Base-by-base conservation (phyloP, 2,797 vertebrate genomes). In the Trachurus trachurus region DNA sequence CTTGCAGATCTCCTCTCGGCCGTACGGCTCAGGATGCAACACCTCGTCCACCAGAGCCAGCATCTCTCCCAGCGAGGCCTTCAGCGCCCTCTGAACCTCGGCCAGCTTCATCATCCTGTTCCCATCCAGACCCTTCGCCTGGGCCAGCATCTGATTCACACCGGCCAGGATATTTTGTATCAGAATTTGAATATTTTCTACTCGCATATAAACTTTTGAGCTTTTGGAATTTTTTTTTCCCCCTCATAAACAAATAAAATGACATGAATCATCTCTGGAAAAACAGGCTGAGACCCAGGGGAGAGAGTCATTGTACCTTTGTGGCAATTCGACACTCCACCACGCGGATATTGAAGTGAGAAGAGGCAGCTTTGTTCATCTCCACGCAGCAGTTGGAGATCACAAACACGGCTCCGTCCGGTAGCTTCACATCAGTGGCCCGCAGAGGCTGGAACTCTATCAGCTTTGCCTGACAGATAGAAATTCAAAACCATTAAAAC, bases 321-420 rank as follows among this genome's bases (percentile, higher is more conserved):
- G 98, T 95, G 81, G 97, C 98, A 68, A 99, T 96, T 22, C 95
- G 94, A 91, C 98, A 99, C 91, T 99, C 98, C 93, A 97, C 96
- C 92, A 99, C 98, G 57, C 98, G 95, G 90, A 97, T 96, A 93
- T 99, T 99, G 94, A 92, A 99, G 92, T 99, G 96, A 86, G 98
- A 96, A 39, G 97, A 96, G 39, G 98, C 97, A 40, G 98, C 98
- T 94, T 99, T 99, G 91, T 99, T 99, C 97, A 98, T 98, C 94
- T 98, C 96, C 81, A 97, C 94, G 54, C 98, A 98, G 92, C 98
- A 98, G 94, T 98, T 98, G 52, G 98, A 97, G 91, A 99, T 99
- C 85, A 99, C 98, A 92, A 99, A 99, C 74, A 94, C 94, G 0
- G 97, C 98, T 52, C 95, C 96, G 3, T 88, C 94, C 7, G 98